A percentile compares a stretch with the other conserved stretches of the same genome.
Evolutionary conservation across 2,113 vertebrate genomes (phyloP).

Genomic region (Deroptyus accipitrinus): DNA sequence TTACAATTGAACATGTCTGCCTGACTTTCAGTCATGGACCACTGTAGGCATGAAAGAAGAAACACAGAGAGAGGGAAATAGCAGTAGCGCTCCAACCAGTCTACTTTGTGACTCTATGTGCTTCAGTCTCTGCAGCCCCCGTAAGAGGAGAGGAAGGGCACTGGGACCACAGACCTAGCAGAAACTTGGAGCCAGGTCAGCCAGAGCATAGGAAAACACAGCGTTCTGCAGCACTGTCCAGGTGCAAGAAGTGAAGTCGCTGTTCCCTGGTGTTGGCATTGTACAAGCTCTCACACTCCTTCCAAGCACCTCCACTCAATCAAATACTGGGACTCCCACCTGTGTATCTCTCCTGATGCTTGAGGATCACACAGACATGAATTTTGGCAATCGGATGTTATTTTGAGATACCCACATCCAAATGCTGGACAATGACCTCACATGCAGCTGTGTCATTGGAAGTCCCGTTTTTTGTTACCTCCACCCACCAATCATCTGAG

Average conservation of each 20-base stretch:
- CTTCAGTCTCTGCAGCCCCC: not conserved
- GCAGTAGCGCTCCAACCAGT: not conserved
- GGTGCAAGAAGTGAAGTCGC: not conserved
- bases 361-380: not conserved
- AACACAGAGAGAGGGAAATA: not conserved
- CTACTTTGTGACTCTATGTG: not conserved
- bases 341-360: not conserved
- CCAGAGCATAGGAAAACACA: not conserved
- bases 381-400: not conserved
- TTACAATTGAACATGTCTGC: not conserved
- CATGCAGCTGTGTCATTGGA: not conserved
- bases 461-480: not conserved
- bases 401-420: not conserved
- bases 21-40: not conserved
- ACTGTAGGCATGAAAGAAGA: not conserved
- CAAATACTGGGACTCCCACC: not conserved
- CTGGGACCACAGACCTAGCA: not conserved
- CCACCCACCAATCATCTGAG: not conserved
- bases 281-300: not conserved
- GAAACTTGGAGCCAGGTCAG: not conserved
- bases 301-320: not conserved
- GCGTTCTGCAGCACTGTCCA: not conserved
- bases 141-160: not conserved
- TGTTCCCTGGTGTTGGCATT: not conserved
- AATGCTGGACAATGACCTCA: not conserved